Percentiles rank a stretch among this genome's conserved stretches.
These are phyloP conservation scores for Chondrilla cf. caribensis DNA, from an alignment of 37 sponge, comb jelly and placozoan species.

Conservation along the genomic window DNA sequence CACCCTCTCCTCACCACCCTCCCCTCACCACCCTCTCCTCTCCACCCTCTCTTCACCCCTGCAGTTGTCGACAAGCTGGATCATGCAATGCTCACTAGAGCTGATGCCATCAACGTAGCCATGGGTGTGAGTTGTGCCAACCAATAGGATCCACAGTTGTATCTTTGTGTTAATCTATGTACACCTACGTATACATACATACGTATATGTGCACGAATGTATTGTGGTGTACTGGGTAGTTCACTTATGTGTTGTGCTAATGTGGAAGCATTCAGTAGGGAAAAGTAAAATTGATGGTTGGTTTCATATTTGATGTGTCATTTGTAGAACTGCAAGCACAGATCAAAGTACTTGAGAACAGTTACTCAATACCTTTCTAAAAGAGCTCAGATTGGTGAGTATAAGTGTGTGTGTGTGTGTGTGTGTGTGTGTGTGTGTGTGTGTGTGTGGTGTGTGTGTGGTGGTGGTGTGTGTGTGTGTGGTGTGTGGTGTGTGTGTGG, in stretches of 20 bases:
- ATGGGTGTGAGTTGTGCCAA: constrained; percentile 3
- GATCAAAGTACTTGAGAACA: constrained; percentile 54
- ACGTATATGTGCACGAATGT: background rate
- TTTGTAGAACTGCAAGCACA: constrained; percentile 39
- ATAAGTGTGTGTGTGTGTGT: background rate
- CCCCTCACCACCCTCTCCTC: too few species aligned
- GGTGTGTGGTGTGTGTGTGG: too few species aligned
- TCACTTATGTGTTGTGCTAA: too few species aligned
- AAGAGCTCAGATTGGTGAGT: constrained; percentile 56
- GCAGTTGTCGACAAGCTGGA: constrained; percentile 18
- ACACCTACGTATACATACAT: constrained; percentile 27
- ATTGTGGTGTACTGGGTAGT: background rate
- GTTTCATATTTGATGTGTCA: background rate
- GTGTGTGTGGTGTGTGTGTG: too few species aligned
- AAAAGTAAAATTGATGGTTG: too few species aligned
- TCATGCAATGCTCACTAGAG: background rate
- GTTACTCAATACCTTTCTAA: constrained; percentile 38
- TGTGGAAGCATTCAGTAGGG: too few species aligned
- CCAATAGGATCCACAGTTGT: background rate
- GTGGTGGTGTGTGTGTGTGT: too few species aligned
- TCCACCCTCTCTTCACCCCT: background rate
- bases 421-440: background rate
- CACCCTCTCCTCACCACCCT: too few species aligned
- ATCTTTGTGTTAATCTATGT: constrained; percentile 13
- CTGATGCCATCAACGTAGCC: background rate